These are phyloP conservation scores for Lagria hirta DNA, from an alignment of 2,888 invertebrate species.

Conservation along the genomic window DNA sequence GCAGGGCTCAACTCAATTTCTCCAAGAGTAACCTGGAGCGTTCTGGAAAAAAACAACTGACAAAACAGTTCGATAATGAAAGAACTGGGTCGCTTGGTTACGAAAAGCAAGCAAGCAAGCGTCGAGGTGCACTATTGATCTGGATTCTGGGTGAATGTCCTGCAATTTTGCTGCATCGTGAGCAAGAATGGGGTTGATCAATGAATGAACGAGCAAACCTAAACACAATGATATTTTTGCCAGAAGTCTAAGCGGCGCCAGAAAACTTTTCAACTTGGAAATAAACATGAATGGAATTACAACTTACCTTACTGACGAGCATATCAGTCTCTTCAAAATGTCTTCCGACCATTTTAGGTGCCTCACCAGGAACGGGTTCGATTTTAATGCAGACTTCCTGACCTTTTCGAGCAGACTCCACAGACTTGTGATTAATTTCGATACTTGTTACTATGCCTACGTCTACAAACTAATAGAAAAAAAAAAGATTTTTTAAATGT, in stretches of 20 bases:
- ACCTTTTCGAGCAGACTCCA: slow-evolving; percentile 93
- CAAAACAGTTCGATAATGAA: not conserved
- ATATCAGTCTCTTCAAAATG: slow-evolving; percentile 97
- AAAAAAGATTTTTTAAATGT: slow-evolving; percentile 7
- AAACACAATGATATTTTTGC: too few species aligned
- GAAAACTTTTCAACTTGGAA: slow-evolving; percentile 3
- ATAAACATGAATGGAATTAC: not conserved
- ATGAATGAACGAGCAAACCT: slow-evolving; percentile 2
- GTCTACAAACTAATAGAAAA: slow-evolving; percentile 78
- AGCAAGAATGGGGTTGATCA: slow-evolving; percentile 9
- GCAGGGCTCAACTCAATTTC: too few species aligned
- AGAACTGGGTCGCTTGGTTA: slow-evolving; percentile 16
- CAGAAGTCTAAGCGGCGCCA: not conserved
- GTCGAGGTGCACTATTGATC: slow-evolving; percentile 22
- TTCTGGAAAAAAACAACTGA: too few species aligned
- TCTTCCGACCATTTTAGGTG: slow-evolving; percentile 97
- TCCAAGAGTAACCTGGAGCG: too few species aligned
- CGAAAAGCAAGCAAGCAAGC: slow-evolving; percentile 2
- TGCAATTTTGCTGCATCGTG: slow-evolving; percentile 7
- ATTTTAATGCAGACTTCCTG: slow-evolving; percentile 97
- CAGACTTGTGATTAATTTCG: slow-evolving; percentile 92
- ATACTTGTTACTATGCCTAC: slow-evolving; percentile 94
- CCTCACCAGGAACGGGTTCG: slow-evolving; percentile 95
- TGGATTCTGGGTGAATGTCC: slow-evolving; percentile 7
- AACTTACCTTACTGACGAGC: slow-evolving; percentile 87